Base-by-base conservation (phyloP, 2,888 invertebrate species). In the Tetheella fluctuosa region DNA sequence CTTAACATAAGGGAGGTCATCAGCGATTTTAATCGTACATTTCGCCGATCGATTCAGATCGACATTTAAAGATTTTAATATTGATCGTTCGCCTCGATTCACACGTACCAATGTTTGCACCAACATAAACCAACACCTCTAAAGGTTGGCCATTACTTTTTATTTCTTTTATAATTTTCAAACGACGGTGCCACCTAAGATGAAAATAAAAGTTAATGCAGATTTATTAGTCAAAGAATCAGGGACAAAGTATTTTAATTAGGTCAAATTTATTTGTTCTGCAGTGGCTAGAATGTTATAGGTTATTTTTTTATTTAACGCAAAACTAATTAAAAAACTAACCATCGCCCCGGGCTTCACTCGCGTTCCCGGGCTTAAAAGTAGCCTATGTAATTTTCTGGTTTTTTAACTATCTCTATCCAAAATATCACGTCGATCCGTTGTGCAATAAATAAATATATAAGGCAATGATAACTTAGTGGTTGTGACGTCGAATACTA, bases 1-100 rank as follows among this genome's bases (percentile, higher is more conserved):
- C 23, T 71, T 64, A 69, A 56, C 64, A 65, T 60, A 74, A 73
- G 78, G 80, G 77, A 75, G 81, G 77, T 75, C 77, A 79, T 80
- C 75, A 79, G 72, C 76, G 80, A 79, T 79, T 75, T 82, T 79
- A 81, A 76, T 82, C 84, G 74, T 74, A 72, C 66, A 70, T 79
- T 74, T 73, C 77, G 68, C 73, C 74, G 73, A 76, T 76, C 76
- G 71, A 75, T 74, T 73, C 71, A 69, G 76, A 76, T 77, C 80
- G 79, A 80, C 74, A 76, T 79, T 76, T 72, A 71, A 73, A 71
- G 74, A 74, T 80, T 69, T 79, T 73, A 67, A 74, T 77, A 74
- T 74, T 78, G 75, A 76, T 76, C 73, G 71, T 66, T 58, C 59
- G 52, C 39, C 37, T 34, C 58, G 52, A 57, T 69, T 52, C 63